These are phyloP conservation scores for Solenodon paradoxus DNA, from an alignment of 2,113 vertebrate genomes.

Conservation along the genomic window DNA sequence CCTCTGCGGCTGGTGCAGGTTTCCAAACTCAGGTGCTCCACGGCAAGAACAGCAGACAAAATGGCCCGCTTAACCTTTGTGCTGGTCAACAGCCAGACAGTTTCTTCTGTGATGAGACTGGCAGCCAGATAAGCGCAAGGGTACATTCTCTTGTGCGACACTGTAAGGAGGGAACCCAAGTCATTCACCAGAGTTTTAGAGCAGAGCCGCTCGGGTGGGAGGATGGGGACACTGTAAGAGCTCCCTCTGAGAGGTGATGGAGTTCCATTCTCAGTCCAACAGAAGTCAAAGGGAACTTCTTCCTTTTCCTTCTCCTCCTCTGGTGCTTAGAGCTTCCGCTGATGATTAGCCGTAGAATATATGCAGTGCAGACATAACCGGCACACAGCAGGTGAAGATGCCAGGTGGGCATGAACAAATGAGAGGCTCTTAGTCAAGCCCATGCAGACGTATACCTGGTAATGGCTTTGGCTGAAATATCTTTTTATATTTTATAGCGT, in stretches of 20 bases:
- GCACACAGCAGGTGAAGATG: slow-evolving; percentile 11
- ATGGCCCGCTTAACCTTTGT: not conserved
- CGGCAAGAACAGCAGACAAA: not conserved
- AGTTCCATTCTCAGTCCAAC: not conserved
- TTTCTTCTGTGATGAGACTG: not conserved
- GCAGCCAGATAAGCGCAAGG: not conserved
- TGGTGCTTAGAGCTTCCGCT: not conserved
- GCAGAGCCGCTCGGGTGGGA: not conserved
- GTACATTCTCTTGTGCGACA: not conserved
- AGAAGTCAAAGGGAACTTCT: not conserved
- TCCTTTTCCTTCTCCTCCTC: not conserved
- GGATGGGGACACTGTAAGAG: not conserved
- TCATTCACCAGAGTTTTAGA: not conserved
- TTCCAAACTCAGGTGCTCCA: not conserved
- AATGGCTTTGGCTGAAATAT: slow-evolving; percentile 82
- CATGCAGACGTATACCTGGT: slow-evolving; percentile 77
- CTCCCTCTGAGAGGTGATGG: not conserved
- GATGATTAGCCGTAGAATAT: not conserved
- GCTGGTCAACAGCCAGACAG: not conserved
- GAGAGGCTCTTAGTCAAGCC: slow-evolving; percentile 72
- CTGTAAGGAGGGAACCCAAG: not conserved
- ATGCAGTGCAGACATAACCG: not conserved
- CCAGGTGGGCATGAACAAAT: slow-evolving; percentile 74
- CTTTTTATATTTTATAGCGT: slow-evolving; percentile 81
- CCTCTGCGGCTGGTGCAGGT: not conserved